These are phyloP conservation scores for Chrysina gloriosa DNA, from an alignment of 2,888 invertebrate species.

Conservation along the genomic window DNA sequence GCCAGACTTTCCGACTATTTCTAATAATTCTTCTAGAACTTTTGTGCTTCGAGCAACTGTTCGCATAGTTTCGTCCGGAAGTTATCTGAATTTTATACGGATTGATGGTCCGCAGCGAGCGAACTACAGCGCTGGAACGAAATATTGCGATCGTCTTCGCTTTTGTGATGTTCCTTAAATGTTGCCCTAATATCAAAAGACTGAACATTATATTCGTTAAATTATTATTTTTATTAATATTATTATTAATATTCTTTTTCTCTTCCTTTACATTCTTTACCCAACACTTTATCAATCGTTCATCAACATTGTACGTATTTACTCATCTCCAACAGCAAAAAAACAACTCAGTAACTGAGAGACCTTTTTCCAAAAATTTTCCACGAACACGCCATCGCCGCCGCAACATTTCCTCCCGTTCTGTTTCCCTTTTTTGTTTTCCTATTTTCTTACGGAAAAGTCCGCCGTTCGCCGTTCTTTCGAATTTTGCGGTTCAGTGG, in stretches of 20 bases:
- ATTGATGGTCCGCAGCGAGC: slow-evolving; percentile 1
- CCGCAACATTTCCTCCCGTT: not conserved
- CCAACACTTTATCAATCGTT: no score
- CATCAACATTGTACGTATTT: no score
- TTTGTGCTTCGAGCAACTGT: slow-evolving; percentile 28
- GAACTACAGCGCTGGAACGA: slow-evolving; percentile 1
- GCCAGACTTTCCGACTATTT: slow-evolving; percentile 20
- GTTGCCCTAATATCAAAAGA: not conserved
- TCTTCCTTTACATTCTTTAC: no score
- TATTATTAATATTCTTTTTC: no score
- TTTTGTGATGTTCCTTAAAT: not conserved
- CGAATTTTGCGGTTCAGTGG: slow-evolving; percentile 23
- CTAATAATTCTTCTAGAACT: slow-evolving; percentile 32
- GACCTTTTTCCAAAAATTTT: not conserved
- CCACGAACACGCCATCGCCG: not conserved
- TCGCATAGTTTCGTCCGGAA: slow-evolving; percentile 31
- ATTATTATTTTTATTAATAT: no score
- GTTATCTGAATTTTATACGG: slow-evolving; percentile 24
- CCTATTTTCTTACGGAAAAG: slow-evolving; percentile 7
- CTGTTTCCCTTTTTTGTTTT: slow-evolving; percentile 1
- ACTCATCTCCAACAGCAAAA: no score
- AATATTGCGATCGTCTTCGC: not conserved
- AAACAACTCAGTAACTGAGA: not conserved
- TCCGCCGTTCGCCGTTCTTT: not conserved
- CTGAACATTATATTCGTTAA: no score